Evolutionary conservation across 2,797 vertebrate species (phyloP).

Genomic region (Poeciliopsis presidionis): DNA sequence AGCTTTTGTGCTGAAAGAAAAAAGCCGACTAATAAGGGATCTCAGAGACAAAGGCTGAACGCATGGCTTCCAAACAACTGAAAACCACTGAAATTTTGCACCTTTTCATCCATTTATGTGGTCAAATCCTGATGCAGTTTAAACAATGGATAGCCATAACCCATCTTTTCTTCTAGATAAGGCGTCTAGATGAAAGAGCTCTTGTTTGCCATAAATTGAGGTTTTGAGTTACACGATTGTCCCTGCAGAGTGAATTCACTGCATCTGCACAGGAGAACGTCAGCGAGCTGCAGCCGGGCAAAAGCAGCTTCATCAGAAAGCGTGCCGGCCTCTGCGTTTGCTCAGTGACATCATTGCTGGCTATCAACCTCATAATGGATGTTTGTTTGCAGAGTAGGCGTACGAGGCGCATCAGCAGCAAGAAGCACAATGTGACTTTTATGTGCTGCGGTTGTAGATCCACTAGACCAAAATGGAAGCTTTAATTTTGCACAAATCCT

Average conservation of each 20-base stretch:
- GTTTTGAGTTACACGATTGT: constrained; percentile 58
- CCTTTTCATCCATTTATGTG: constrained; percentile 3
- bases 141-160: constrained; percentile 29
- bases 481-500: not conserved
- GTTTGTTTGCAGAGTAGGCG: constrained; percentile 56
- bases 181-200: constrained; percentile 26
- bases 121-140: constrained; percentile 38
- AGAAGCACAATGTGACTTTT: constrained; percentile 17
- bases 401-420: constrained; percentile 16
- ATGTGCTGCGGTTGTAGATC: not conserved
- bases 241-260: constrained; percentile 24
- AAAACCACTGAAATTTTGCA: constrained; percentile 7
- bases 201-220: constrained; percentile 44
- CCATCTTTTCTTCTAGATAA: constrained; percentile 16
- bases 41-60: not conserved
- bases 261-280: constrained; percentile 42
- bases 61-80: not conserved
- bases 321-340: constrained; percentile 56
- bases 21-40: not conserved
- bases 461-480: not conserved
- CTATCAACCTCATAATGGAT: constrained; percentile 50
- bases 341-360: constrained; percentile 54
- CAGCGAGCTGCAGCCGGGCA: constrained; percentile 26
- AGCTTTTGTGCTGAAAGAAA: not conserved
- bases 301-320: constrained; percentile 50